These are phyloP conservation scores for Brienomyrus longianalis DNA, from an alignment of 2,113 vertebrate species.

Conservation along the genomic window DNA sequence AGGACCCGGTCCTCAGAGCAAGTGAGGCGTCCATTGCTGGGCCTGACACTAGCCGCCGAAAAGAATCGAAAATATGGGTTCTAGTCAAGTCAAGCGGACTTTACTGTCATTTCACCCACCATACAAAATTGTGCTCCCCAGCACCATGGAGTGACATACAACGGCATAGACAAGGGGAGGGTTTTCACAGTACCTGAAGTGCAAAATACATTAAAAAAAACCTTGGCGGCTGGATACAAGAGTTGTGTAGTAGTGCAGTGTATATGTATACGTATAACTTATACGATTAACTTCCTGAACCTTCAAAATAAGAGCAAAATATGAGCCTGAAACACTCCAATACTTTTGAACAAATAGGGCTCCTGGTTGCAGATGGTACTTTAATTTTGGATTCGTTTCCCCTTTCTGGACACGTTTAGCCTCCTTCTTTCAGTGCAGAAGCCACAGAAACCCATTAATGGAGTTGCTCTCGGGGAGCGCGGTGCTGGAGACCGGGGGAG, in stretches of 20 bases:
- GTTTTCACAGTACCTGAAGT: background rate
- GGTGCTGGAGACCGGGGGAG: background rate
- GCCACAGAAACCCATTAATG: background rate
- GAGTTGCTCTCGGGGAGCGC: background rate
- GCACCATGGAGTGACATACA: background rate
- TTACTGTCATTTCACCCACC: background rate
- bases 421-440: background rate
- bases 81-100: background rate
- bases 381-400: background rate
- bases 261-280: background rate
- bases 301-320: background rate
- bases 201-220: background rate
- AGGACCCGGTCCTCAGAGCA: background rate
- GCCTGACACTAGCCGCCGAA: background rate
- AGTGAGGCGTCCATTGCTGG: background rate
- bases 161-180: background rate
- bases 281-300: background rate
- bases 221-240: background rate
- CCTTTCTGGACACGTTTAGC: background rate
- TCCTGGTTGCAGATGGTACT: background rate
- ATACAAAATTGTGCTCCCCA: background rate
- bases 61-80: background rate
- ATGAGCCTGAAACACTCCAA: background rate
- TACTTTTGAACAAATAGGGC: background rate
- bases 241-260: background rate